Percentiles rank a stretch among this genome's conserved stretches.
These are phyloP conservation scores for Cydia amplana DNA, from an alignment of 1,140 invertebrate species.

Conservation along the genomic window DNA sequence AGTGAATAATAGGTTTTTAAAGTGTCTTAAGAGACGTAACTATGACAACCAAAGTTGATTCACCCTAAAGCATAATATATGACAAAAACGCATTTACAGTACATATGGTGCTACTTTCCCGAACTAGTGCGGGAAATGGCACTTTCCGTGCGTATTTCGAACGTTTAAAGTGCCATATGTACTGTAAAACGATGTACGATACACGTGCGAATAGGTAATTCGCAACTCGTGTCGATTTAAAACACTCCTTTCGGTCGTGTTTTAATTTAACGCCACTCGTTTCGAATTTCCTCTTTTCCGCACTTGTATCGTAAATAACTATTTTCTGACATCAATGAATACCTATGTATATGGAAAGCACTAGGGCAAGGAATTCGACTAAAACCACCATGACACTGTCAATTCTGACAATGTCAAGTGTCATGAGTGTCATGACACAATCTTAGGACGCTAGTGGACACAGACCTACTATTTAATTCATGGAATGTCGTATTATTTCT, in stretches of 20 bases:
- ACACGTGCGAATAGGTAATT: too few species aligned
- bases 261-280: too few species aligned
- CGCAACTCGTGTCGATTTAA: too few species aligned
- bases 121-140: too few species aligned
- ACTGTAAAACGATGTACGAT: too few species aligned
- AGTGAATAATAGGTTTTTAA: neutral
- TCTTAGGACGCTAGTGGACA: neutral
- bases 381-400: conserved; percentile 2
- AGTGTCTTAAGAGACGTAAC: neutral
- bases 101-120: too few species aligned
- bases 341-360: conserved; percentile 12
- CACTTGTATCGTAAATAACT: too few species aligned
- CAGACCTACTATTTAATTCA: neutral
- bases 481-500: neutral
- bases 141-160: too few species aligned
- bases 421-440: neutral
- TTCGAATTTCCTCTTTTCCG: too few species aligned
- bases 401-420: neutral
- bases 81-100: neutral
- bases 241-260: too few species aligned
- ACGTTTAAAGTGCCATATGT: too few species aligned
- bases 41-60: neutral
- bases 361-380: conserved; percentile 19
- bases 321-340: conserved; percentile 12
- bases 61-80: neutral